These are phyloP conservation scores for Chrysodeixis includens DNA, from an alignment of 2,888 invertebrate species.

Conservation along the genomic window DNA sequence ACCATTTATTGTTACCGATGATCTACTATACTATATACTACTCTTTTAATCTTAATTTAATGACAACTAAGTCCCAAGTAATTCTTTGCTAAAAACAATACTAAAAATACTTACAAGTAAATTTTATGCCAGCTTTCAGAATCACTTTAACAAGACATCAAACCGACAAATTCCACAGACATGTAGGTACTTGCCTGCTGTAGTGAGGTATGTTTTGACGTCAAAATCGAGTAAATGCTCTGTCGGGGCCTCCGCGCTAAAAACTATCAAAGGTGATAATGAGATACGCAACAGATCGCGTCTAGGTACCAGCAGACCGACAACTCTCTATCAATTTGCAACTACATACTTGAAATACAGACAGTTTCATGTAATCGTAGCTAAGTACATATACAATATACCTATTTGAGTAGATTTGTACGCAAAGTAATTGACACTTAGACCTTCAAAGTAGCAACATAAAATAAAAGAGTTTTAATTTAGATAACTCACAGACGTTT, in stretches of 20 bases:
- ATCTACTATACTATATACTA: no score
- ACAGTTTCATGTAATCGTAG: background rate
- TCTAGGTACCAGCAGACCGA: slow-evolving; percentile 32
- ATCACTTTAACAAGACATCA: slow-evolving; percentile 15
- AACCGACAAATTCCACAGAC: slow-evolving; percentile 42
- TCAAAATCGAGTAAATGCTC: slow-evolving; percentile 60
- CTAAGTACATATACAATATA: background rate
- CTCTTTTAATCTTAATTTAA: no score
- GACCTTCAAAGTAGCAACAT: background rate
- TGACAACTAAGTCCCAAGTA: no score
- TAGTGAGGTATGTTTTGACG: slow-evolving; percentile 55
- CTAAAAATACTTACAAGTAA: no score
- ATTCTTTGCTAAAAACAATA: no score
- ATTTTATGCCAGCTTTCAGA: background rate
- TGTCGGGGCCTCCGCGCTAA: slow-evolving; percentile 67
- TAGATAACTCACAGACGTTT: no score
- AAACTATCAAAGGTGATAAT: slow-evolving; percentile 76
- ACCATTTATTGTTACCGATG: background rate
- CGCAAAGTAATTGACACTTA: background rate
- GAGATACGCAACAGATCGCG: slow-evolving; percentile 64
- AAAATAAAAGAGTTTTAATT: background rate
- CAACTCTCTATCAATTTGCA: slow-evolving; percentile 44
- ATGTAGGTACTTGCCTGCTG: slow-evolving; percentile 25
- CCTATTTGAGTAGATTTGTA: background rate
- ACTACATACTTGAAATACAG: slow-evolving; percentile 11